These are phyloP conservation scores for Morelia viridis DNA, from an alignment of 2,797 vertebrate genomes.

Conservation along the genomic window DNA sequence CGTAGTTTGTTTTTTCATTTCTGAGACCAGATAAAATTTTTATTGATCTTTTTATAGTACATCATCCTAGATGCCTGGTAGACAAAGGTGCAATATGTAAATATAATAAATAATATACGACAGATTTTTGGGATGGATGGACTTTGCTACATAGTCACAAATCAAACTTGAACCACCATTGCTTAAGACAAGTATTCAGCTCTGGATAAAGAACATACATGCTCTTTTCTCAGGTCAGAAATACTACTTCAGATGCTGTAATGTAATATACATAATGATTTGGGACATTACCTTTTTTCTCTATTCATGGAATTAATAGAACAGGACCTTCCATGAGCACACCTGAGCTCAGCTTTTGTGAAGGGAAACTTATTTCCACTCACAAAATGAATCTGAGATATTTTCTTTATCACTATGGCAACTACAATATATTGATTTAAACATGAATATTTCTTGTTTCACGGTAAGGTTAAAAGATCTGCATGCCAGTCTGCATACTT, in stretches of 20 bases:
- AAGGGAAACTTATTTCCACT: not conserved
- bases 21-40: slow-evolving; percentile 13
- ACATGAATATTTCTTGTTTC: slow-evolving; percentile 27
- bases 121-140: slow-evolving; percentile 13
- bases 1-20: not conserved
- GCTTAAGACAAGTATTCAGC: slow-evolving; percentile 36
- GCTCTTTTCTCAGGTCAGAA: not conserved
- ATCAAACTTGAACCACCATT: slow-evolving; percentile 58
- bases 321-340: not conserved
- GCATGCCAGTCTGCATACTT: slow-evolving; percentile 32
- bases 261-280: not conserved
- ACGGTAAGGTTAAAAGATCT: slow-evolving; percentile 44
- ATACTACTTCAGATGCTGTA: not conserved
- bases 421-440: not conserved
- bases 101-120: not conserved
- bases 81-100: not conserved
- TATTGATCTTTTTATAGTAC: not conserved
- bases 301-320: not conserved
- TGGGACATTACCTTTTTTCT: not conserved
- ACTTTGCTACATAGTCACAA: slow-evolving; percentile 65
- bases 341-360: not conserved
- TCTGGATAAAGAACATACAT: not conserved
- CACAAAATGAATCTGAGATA: not conserved
- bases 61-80: not conserved
- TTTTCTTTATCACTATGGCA: slow-evolving; percentile 17